Evolutionary conservation across 1,140 invertebrate species (phyloP).

Genomic region (Euwallacea fornicatus): DNA sequence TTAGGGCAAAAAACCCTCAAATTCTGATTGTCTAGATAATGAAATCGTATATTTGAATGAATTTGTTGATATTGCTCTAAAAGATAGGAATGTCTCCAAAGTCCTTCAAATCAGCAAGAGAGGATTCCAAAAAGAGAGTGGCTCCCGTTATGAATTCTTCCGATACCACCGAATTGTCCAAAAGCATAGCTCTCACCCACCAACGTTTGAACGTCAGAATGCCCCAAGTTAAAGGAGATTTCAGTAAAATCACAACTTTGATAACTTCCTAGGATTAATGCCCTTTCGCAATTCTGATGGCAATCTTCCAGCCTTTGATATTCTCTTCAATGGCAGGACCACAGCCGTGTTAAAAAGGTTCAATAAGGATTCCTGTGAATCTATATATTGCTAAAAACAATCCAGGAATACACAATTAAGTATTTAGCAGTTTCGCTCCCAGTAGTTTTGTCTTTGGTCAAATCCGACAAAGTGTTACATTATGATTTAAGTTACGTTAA

Average conservation of each 20-base stretch:
- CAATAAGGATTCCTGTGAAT: no score
- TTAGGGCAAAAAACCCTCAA: no score
- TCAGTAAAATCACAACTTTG: no score
- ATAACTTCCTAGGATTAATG: slow-evolving; percentile 35
- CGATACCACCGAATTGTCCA: slow-evolving; percentile 76
- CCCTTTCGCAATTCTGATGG: slow-evolving; percentile 48
- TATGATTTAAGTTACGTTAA: slow-evolving; percentile 55
- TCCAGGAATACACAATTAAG: slow-evolving; percentile 60
- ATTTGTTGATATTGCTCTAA: no score
- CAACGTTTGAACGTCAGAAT: slow-evolving; percentile 39
- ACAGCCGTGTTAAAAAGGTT: slow-evolving; percentile 57
- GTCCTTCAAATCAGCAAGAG: neutral
- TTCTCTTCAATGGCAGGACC: slow-evolving; percentile 25
- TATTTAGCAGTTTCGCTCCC: slow-evolving; percentile 60
- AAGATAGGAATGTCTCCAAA: no score
- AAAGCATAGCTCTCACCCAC: slow-evolving; percentile 76
- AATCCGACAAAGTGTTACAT: slow-evolving; percentile 54
- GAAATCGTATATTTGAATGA: no score
- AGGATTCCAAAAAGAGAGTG: slow-evolving; percentile 40
- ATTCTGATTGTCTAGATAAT: no score
- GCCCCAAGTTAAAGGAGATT: neutral
- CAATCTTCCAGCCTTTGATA: slow-evolving; percentile 27
- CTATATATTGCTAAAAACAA: slow-evolving; percentile 59
- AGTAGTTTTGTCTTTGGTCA: slow-evolving; percentile 59
- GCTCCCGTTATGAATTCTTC: slow-evolving; percentile 58